A percentile compares a stretch with the other conserved stretches of the same genome.
Conservation (phyloP, 2,797 vertebrate genomes). For the Valencia hispanica region DNA sequence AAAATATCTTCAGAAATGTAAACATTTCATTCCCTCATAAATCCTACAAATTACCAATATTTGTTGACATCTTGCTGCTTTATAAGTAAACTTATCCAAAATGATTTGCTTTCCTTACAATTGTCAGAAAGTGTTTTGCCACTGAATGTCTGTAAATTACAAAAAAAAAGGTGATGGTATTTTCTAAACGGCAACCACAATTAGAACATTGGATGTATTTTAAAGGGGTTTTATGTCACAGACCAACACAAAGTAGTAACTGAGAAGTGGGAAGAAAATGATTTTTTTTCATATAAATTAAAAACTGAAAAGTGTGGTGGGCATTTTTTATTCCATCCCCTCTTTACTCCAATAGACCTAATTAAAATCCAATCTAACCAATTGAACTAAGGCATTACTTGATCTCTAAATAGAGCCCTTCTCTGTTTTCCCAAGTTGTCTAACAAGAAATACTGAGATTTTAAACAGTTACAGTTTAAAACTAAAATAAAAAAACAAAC, state of each 20-base stretch:
- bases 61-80: not conserved
- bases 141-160: conserved; percentile 1
- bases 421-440: too few species aligned
- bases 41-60: not conserved
- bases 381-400: not conserved
- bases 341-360: not conserved
- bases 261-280: not conserved
- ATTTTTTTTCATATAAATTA: not conserved
- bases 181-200: not conserved
- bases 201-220: not conserved
- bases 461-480: not conserved
- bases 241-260: not conserved
- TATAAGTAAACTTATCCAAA: not conserved
- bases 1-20: conserved; percentile 6
- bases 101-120: not conserved
- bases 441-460: too few species aligned
- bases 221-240: not conserved
- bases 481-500: too few species aligned
- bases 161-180: not conserved
- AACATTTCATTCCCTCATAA: not conserved
- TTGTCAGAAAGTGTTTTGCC: not conserved
- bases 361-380: not conserved
- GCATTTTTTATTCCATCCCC: not conserved
- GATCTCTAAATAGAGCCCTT: not conserved
- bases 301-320: not conserved